phyloP scores from a whole-genome alignment of 2,888 invertebrate genomes.

The Notodonta ziczac region DNA sequence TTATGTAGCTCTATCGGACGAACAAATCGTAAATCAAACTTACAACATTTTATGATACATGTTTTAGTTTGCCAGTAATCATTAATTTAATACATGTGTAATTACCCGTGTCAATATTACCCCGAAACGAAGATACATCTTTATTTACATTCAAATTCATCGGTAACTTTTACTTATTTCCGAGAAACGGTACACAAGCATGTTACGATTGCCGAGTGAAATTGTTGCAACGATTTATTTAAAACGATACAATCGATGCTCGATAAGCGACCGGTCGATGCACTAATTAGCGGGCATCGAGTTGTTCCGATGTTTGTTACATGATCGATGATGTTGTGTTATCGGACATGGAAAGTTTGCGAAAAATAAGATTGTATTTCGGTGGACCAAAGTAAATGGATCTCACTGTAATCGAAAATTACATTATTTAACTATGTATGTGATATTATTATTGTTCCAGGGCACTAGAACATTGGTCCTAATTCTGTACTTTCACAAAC shows the following conservation, averaged over 20 bases:
- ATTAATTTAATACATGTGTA: no score
- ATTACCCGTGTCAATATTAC: no score
- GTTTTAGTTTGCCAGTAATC: no score
- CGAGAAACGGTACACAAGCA: conserved; percentile 1
- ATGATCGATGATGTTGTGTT: conserved; percentile 6
- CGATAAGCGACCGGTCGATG: conserved; percentile 8
- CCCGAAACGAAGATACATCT: not conserved
- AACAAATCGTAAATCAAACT: no score
- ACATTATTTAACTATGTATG: no score
- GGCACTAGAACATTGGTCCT: no score
- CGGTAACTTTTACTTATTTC: conserved; percentile 6
- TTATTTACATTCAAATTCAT: conserved; percentile 2
- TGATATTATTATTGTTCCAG: no score
- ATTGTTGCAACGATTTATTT: conserved; percentile 7
- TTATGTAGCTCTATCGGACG: not conserved
- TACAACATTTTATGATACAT: no score
- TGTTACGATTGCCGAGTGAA: conserved; percentile 2
- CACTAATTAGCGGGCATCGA: conserved; percentile 7
- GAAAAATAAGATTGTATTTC: not conserved
- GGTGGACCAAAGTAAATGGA: not conserved
- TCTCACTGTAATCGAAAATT: not conserved
- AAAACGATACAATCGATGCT: conserved; percentile 4
- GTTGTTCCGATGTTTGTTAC: conserved; percentile 6
- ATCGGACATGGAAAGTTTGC: conserved; percentile 1
- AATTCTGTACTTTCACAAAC: no score